These are phyloP conservation scores for Drosophila neocordata DNA, from an alignment of 1,140 invertebrate genomes.

Conservation along the genomic window DNA sequence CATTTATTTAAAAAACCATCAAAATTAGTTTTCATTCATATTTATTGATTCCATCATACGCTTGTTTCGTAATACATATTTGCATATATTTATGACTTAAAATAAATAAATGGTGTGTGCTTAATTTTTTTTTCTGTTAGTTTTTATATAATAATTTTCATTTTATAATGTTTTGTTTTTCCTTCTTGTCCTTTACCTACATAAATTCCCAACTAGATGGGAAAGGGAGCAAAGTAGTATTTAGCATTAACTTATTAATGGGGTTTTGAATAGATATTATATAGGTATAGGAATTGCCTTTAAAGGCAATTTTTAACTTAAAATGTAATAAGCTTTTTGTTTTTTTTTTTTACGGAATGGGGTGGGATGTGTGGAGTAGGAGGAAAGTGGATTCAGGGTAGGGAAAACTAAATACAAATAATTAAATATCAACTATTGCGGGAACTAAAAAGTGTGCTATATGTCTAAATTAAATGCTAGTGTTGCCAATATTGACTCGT, in stretches of 20 bases:
- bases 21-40: conserved; percentile 69
- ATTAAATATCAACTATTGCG: conserved; percentile 71
- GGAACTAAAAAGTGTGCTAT: conserved; percentile 73
- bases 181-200: neutral
- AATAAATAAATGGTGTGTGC: conserved; percentile 61
- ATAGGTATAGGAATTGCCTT: conserved; percentile 47
- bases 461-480: conserved; percentile 66
- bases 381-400: neutral
- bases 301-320: conserved; percentile 45
- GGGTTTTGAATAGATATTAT: conserved; percentile 7
- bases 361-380: neutral
- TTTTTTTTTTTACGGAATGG: neutral
- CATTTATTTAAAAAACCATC: too few species aligned
- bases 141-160: conserved; percentile 12
- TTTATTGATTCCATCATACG: conserved; percentile 77
- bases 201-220: conserved; percentile 2
- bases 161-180: neutral
- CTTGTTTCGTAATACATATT: conserved; percentile 78
- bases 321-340: conserved; percentile 54
- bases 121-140: conserved; percentile 24
- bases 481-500: conserved; percentile 52
- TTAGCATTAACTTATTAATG: conserved; percentile 13
- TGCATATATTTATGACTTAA: conserved; percentile 75
- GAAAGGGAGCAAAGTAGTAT: neutral
- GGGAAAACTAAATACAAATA: conserved; percentile 71